These are phyloP conservation scores for Ascaphus truei DNA, from an alignment of 2,113 vertebrate species.

Conservation along the genomic window DNA sequence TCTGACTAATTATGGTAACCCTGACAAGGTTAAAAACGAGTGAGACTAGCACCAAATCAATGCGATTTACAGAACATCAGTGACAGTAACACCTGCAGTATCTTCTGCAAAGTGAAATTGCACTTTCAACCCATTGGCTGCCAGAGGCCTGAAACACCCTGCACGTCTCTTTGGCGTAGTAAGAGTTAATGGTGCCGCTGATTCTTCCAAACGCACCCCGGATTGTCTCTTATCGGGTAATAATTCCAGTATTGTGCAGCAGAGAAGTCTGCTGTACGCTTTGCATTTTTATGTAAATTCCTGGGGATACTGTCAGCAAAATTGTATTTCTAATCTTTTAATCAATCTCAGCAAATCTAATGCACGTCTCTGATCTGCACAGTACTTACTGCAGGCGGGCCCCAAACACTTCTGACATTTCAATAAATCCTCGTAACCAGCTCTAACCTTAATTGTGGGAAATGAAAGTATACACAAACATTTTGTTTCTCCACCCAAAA, in stretches of 20 bases:
- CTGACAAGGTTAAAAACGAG: too few species aligned
- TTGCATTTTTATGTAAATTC: conserved; percentile 23
- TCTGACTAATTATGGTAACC: too few species aligned
- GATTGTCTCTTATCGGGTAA: too few species aligned
- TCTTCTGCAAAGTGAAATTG: too few species aligned
- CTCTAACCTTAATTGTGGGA: not conserved
- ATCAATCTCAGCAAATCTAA: conserved; percentile 25
- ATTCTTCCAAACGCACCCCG: too few species aligned
- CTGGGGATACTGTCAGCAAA: conserved; percentile 15
- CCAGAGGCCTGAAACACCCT: too few species aligned
- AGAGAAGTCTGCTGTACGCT: not conserved
- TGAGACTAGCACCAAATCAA: too few species aligned
- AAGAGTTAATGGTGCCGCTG: too few species aligned
- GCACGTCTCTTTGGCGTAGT: too few species aligned
- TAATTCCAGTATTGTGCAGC: not conserved
- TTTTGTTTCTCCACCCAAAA: conserved; percentile 13
- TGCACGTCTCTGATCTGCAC: not conserved
- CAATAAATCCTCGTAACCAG: conserved; percentile 3
- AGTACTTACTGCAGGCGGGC: not conserved
- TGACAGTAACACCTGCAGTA: too few species aligned
- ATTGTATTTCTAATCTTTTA: conserved; percentile 30
- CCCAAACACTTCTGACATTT: conserved; percentile 14
- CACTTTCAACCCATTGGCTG: too few species aligned
- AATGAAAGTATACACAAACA: not conserved
- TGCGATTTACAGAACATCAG: too few species aligned